These are phyloP conservation scores for Bombus pascuorum DNA, from an alignment of 1,140 invertebrate species.

Conservation along the genomic window DNA sequence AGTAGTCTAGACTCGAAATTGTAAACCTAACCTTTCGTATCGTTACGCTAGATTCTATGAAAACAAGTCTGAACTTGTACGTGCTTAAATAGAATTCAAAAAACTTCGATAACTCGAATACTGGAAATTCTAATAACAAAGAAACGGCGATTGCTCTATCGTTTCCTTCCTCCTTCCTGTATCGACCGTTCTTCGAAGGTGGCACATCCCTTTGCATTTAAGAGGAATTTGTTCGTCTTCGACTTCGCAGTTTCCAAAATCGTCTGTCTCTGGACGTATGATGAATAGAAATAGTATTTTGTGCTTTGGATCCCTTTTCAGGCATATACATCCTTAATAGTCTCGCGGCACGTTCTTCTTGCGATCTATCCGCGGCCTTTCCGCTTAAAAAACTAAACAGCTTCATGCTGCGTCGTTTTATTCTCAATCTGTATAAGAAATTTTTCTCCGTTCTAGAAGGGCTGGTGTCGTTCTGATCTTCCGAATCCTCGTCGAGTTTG, in stretches of 20 bases:
- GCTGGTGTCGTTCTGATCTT: conserved; percentile 60
- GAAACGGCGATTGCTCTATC: conserved; percentile 53
- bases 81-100: conserved; percentile 66
- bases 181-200: neutral
- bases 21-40: conserved; percentile 58
- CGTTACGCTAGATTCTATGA: conserved; percentile 61
- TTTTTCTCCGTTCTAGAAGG: conserved; percentile 64
- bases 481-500: conserved; percentile 59
- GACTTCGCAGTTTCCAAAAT: conserved; percentile 80
- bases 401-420: conserved; percentile 74
- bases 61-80: conserved; percentile 56
- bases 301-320: conserved; percentile 69
- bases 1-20: conserved; percentile 59
- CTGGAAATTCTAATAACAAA: conserved; percentile 74
- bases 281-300: conserved; percentile 80
- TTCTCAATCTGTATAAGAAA: conserved; percentile 71
- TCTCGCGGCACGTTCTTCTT: conserved; percentile 76
- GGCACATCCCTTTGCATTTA: conserved; percentile 29
- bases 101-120: conserved; percentile 66
- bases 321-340: conserved; percentile 76
- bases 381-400: conserved; percentile 77
- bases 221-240: conserved; percentile 76
- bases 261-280: conserved; percentile 78
- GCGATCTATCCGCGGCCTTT: conserved; percentile 68
- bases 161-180: neutral